Conservation (phyloP, 2,113 vertebrate species). For the Passerina amoena region DNA sequence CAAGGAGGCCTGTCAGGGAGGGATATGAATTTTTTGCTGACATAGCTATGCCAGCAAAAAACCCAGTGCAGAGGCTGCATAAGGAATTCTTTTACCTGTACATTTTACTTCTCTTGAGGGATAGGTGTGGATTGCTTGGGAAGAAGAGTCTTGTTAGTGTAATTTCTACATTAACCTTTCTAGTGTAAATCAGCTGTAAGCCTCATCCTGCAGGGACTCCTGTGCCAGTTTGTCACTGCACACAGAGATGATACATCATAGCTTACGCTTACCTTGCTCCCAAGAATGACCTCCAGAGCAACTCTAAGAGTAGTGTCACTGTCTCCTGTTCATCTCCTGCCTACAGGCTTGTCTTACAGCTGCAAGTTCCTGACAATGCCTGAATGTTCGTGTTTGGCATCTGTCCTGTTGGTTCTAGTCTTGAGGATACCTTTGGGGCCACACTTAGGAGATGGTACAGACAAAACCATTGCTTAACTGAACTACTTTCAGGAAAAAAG, state of each 20-base stretch:
- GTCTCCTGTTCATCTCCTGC: background rate
- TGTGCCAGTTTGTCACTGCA: background rate
- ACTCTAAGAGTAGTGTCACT: background rate
- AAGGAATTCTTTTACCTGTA: conserved; percentile 18
- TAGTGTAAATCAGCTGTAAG: background rate
- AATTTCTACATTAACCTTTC: conserved; percentile 23
- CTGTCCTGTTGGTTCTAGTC: background rate
- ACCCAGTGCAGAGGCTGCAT: background rate
- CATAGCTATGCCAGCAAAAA: conserved; percentile 6
- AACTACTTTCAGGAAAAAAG: background rate
- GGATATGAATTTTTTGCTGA: conserved; percentile 36
- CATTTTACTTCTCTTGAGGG: background rate
- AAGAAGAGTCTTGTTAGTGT: background rate
- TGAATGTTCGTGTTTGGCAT: background rate
- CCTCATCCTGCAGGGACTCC: background rate
- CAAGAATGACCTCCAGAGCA: background rate
- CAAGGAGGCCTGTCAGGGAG: conserved; percentile 12
- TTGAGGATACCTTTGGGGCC: background rate
- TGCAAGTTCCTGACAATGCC: background rate
- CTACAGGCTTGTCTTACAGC: background rate
- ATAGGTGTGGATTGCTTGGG: background rate
- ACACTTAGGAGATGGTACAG: background rate
- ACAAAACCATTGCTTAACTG: background rate
- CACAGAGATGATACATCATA: background rate
- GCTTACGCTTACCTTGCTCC: background rate